These are phyloP conservation scores for Melinaea marsaeus DNA, from an alignment of 2,888 invertebrate genomes.

Conservation along the genomic window DNA sequence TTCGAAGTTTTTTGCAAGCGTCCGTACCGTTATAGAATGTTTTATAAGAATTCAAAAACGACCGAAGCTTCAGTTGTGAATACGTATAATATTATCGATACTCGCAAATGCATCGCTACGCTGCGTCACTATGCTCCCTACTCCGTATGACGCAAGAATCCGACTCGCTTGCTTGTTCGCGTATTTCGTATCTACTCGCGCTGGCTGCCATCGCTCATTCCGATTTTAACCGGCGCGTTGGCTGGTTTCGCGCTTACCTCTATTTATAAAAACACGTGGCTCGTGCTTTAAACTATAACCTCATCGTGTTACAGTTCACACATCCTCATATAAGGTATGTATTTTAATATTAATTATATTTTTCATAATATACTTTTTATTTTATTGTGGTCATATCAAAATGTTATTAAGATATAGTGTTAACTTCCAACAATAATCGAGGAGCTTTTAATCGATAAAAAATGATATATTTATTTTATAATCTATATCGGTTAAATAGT, in stretches of 20 bases:
- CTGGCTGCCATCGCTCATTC: conserved; percentile 49
- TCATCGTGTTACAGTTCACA: conserved; percentile 27
- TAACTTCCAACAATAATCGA: too few relatives aligned
- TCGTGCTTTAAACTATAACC: conserved; percentile 46
- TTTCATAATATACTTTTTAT: too few relatives aligned
- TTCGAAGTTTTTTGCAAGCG: too few relatives aligned
- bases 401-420: too few relatives aligned
- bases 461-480: too few relatives aligned
- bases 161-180: conserved; percentile 41
- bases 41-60: too few relatives aligned
- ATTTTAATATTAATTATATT: background rate
- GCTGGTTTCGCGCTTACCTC: conserved; percentile 47
- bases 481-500: too few relatives aligned
- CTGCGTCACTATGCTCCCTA: conserved; percentile 23
- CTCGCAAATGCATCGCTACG: conserved; percentile 9
- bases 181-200: conserved; percentile 25
- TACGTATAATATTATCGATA: too few relatives aligned
- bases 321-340: conserved; percentile 33
- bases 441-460: too few relatives aligned
- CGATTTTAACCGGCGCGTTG: conserved; percentile 56
- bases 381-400: too few relatives aligned
- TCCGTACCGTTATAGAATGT: too few relatives aligned
- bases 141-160: conserved; percentile 51
- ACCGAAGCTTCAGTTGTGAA: background rate
- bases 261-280: conserved; percentile 66